These are phyloP conservation scores for Artibeus lituratus DNA, from an alignment of 2,797 vertebrate genomes.

Conservation along the genomic window DNA sequence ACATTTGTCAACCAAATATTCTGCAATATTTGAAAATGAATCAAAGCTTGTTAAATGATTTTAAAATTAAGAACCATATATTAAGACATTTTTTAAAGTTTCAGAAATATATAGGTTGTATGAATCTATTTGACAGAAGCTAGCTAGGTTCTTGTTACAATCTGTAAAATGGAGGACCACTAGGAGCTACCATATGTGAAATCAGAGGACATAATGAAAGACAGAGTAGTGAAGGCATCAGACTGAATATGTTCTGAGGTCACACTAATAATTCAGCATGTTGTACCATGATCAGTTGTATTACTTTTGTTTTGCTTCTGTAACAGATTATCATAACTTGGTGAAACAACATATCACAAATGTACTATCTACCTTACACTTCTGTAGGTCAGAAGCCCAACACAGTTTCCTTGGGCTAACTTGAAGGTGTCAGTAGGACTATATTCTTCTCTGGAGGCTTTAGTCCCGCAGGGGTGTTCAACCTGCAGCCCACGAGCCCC, in stretches of 20 bases:
- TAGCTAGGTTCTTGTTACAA: neutral
- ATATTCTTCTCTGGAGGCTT: neutral
- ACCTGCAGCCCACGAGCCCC: no score
- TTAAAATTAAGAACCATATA: neutral
- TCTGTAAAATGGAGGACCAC: neutral
- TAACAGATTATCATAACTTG: neutral
- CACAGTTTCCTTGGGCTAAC: neutral
- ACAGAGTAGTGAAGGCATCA: neutral
- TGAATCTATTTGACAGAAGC: neutral
- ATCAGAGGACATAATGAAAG: neutral
- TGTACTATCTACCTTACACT: neutral
- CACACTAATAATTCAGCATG: neutral
- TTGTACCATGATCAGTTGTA: neutral
- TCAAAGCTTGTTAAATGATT: neutral
- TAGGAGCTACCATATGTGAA: neutral
- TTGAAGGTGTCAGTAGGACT: neutral
- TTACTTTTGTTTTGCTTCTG: neutral
- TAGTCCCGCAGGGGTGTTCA: no score
- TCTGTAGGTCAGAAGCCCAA: neutral
- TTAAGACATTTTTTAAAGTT: neutral
- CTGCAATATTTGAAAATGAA: neutral
- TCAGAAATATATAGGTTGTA: neutral
- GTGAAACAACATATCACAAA: neutral
- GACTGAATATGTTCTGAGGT: neutral
- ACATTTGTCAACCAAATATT: neutral